Conservation (phyloP, 2,888 invertebrate species). For the Athalia cordata region DNA sequence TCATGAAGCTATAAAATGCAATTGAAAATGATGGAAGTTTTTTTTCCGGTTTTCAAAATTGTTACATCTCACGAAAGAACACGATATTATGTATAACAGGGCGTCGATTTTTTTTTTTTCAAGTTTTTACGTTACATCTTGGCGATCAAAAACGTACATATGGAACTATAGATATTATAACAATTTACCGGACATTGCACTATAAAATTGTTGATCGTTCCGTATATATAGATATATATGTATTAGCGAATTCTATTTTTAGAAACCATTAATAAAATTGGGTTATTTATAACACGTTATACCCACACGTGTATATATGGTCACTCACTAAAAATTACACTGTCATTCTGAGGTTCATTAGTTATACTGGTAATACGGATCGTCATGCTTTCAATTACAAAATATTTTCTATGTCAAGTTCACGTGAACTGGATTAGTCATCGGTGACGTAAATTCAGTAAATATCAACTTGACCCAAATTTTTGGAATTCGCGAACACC, state of each 20-base stretch:
- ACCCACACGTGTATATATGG: conserved; percentile 17
- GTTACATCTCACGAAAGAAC: too few relatives aligned
- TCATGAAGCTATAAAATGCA: too few relatives aligned
- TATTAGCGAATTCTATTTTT: conserved; percentile 38
- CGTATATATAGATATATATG: too few relatives aligned
- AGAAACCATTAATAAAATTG: conserved; percentile 42
- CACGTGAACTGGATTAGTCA: conserved; percentile 20
- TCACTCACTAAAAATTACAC: conserved; percentile 44
- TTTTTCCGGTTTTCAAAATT: too few relatives aligned
- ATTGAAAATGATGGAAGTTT: too few relatives aligned
- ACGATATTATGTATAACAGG: too few relatives aligned
- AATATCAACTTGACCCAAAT: not conserved
- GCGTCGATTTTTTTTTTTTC: too few relatives aligned
- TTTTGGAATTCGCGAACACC: not conserved
- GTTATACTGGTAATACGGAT: conserved; percentile 23
- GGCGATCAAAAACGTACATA: too few relatives aligned
- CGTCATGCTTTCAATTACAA: conserved; percentile 43
- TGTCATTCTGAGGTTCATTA: conserved; percentile 46
- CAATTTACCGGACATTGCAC: conserved; percentile 16
- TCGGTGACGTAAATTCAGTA: not conserved
- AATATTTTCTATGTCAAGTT: conserved; percentile 38
- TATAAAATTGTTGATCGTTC: not conserved
- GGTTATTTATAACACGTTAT: conserved; percentile 42
- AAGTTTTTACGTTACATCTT: too few relatives aligned
- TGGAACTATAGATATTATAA: not conserved